Evolutionary conservation across 1,140 invertebrate genomes (phyloP), one percentile per base, ranked within the genome.

Genomic region (Bilobella aurantiaca): DNA sequence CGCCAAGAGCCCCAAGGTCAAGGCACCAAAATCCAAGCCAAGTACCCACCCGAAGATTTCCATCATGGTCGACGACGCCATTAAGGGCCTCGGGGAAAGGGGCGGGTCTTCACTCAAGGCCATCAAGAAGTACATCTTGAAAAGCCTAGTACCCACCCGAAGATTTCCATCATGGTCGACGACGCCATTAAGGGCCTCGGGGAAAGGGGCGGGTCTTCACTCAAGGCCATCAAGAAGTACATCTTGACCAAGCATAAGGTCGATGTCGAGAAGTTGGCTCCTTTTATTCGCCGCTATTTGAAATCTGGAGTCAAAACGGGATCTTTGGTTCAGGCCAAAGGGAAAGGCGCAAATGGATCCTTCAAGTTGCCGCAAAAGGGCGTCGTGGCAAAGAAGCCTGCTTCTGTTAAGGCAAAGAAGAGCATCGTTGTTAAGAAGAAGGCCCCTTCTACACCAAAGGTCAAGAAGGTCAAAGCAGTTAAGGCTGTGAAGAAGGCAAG

Each of bases 161-260:
- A 32, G 28, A 64, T 53, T 28, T 31, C 67, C 5, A 2, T 28
- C 1, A 65, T 71, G 69, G 64, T 86, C 2, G 79, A 76, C 64
- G 79, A 76, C 59, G 83, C 84, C 16, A 85, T 86, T 70, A 79
- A 77, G 58, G 78, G 75, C 34, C 74, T 86, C 63, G 84, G 85
- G 65, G 83, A 85, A 69, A 78, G 81, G 56, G 79, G 79, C 62
- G 83, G 83, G 18, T 84, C 82, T 0, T 84, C 83, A 0, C 74
- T 84, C 32, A 79, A 82, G 68, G 83, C 83, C 12, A 85, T 85
- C 74, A 84, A 85, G 74, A 85, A 85, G 73, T 85, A 84, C 76
- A 81, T 85, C 59, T 74, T 78, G 21, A 77, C 79, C 1, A 80
- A 78, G 49, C 84, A 83, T 76, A 83, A 82, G 57, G 76, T 83